Evolutionary conservation across 1,140 invertebrate species (phyloP).

Genomic region (Drosophila watanabei): DNA sequence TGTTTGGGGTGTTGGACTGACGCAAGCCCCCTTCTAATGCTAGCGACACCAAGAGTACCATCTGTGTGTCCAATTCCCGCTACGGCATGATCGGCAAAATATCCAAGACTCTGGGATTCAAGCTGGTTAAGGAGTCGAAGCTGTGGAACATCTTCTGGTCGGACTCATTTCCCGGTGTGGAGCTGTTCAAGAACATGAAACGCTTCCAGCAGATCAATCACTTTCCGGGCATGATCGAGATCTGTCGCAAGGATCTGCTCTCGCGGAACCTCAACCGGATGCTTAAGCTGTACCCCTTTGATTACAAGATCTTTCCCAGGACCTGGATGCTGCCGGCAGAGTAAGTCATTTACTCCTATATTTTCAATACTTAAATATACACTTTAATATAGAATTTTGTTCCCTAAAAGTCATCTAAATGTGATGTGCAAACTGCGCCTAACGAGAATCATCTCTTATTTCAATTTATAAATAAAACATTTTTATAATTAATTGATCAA

Average conservation of each 20-base stretch:
- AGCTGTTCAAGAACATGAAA: slow-evolving; percentile 95
- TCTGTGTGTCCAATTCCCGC: slow-evolving; percentile 91
- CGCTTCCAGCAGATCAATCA: slow-evolving; percentile 96
- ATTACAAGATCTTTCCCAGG: slow-evolving; percentile 96
- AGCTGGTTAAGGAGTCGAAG: slow-evolving; percentile 92
- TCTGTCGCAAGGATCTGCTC: slow-evolving; percentile 94
- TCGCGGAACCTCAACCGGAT: slow-evolving; percentile 94
- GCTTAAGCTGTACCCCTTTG: slow-evolving; percentile 93
- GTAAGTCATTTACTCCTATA: slow-evolving; percentile 86
- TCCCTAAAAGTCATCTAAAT: not conserved
- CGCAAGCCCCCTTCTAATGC: not conserved
- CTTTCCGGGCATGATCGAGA: slow-evolving; percentile 96
- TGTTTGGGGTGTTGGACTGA: not conserved
- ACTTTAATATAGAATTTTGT: not conserved
- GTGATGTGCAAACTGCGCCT: no score
- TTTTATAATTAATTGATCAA: not conserved
- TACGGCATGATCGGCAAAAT: slow-evolving; percentile 91
- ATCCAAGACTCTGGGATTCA: slow-evolving; percentile 91
- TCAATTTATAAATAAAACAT: not conserved
- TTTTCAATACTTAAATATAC: not conserved
- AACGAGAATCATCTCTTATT: not conserved
- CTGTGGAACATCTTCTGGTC: slow-evolving; percentile 97
- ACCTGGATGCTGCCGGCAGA: slow-evolving; percentile 97
- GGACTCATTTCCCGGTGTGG: slow-evolving; percentile 92
- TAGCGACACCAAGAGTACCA: slow-evolving; percentile 82